Conservation (phyloP, 2,113 vertebrate genomes). For the Rhinolophus ferrumequinum region DNA sequence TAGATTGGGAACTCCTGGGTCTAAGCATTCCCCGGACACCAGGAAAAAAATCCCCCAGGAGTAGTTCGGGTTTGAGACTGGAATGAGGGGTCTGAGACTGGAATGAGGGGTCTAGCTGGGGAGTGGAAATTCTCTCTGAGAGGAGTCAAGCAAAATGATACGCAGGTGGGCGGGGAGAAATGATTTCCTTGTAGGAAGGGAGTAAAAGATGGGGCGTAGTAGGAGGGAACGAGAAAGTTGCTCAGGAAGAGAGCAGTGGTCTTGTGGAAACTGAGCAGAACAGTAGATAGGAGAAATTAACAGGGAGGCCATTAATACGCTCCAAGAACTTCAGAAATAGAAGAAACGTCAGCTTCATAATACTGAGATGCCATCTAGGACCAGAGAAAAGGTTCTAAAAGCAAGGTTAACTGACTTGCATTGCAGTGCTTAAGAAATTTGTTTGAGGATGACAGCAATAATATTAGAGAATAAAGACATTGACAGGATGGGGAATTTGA, state of each 20-base stretch:
- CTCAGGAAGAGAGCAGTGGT: not conserved
- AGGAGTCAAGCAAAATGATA: conserved; percentile 8
- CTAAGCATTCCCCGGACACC: not conserved
- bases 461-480: conserved; percentile 42
- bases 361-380: not conserved
- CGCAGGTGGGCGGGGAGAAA: conserved; percentile 3
- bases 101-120: not conserved
- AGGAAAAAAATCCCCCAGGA: not conserved
- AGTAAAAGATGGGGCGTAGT: not conserved
- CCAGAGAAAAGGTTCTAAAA: not conserved
- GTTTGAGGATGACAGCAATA: not conserved
- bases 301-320: not conserved
- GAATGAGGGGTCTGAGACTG: not conserved
- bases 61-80: not conserved
- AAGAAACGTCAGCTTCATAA: conserved; percentile 9
- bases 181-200: conserved; percentile 52
- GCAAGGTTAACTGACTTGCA: not conserved
- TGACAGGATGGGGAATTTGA: conserved; percentile 30
- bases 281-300: not conserved
- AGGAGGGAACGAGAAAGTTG: not conserved
- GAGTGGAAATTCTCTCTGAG: conserved; percentile 24
- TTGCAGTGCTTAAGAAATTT: conserved; percentile 28
- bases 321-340: not conserved
- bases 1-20: conserved; percentile 48
- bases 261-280: not conserved